These are phyloP conservation scores for Anguilla rostrata DNA, from an alignment of 2,113 vertebrate species.

Conservation along the genomic window DNA sequence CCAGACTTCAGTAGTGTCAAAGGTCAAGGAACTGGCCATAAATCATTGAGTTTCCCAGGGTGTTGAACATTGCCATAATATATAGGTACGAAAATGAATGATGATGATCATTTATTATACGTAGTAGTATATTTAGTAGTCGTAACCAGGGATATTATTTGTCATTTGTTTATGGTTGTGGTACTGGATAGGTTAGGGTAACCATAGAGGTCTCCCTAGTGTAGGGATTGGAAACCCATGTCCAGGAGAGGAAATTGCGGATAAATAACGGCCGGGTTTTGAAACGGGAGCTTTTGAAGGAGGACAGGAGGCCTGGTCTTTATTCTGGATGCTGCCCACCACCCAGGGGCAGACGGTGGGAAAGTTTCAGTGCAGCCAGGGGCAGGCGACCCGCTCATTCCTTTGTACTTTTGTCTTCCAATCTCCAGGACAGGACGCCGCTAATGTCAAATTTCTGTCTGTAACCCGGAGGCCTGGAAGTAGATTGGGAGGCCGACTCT, in stretches of 20 bases:
- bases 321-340: not conserved
- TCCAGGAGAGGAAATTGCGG: not conserved
- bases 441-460: not conserved
- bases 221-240: not conserved
- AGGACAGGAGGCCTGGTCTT: not conserved
- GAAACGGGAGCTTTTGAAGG: not conserved
- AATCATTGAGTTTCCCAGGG: too few species aligned
- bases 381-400: not conserved
- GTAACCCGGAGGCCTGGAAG: not conserved
- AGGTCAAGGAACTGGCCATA: too few species aligned
- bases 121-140: too few species aligned
- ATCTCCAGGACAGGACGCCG: not conserved
- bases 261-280: not conserved
- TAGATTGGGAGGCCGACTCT: not conserved
- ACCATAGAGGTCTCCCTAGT: too few species aligned
- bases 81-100: too few species aligned
- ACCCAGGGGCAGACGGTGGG: too few species aligned
- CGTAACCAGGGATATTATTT: too few species aligned
- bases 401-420: not conserved
- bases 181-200: too few species aligned
- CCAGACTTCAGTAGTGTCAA: too few species aligned
- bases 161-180: too few species aligned
- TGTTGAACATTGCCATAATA: too few species aligned
- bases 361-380: not conserved
- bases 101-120: too few species aligned